A percentile compares a stretch with the other conserved stretches of the same genome.
These are phyloP conservation scores for Anolis carolinensis DNA, from an alignment of 2,113 vertebrate species.

Conservation along the genomic window DNA sequence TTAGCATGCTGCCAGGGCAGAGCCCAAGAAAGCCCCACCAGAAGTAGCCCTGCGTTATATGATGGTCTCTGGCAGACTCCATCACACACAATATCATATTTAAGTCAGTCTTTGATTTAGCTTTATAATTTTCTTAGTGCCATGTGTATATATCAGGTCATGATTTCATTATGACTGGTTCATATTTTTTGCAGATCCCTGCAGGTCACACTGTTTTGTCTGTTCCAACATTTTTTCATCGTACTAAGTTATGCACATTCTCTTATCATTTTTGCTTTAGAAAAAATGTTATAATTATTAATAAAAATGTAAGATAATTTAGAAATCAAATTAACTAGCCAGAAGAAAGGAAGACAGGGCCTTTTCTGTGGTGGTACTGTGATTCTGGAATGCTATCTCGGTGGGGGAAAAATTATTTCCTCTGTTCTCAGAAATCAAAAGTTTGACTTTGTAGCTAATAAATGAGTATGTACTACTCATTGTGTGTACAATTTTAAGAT, in stretches of 20 bases:
- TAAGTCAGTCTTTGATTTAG: neutral
- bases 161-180: neutral
- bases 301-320: neutral
- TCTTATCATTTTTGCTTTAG: neutral
- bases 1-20: too few species aligned
- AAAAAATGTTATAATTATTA: neutral
- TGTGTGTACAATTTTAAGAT: slow-evolving; percentile 15
- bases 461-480: neutral
- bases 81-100: neutral
- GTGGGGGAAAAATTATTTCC: too few species aligned
- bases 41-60: too few species aligned
- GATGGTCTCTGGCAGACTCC: too few species aligned
- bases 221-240: neutral
- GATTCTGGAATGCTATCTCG: neutral
- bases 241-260: neutral
- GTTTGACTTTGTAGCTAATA: neutral
- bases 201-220: neutral
- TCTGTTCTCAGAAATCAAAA: too few species aligned
- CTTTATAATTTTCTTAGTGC: too few species aligned
- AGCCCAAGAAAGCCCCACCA: too few species aligned
- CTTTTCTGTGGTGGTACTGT: neutral
- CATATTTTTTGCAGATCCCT: neutral
- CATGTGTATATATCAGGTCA: neutral
- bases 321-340: neutral
- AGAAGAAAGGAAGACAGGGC: neutral